These are phyloP conservation scores for Elaphurus davidianus DNA, from an alignment of 2,113 vertebrate species.

Conservation along the genomic window DNA sequence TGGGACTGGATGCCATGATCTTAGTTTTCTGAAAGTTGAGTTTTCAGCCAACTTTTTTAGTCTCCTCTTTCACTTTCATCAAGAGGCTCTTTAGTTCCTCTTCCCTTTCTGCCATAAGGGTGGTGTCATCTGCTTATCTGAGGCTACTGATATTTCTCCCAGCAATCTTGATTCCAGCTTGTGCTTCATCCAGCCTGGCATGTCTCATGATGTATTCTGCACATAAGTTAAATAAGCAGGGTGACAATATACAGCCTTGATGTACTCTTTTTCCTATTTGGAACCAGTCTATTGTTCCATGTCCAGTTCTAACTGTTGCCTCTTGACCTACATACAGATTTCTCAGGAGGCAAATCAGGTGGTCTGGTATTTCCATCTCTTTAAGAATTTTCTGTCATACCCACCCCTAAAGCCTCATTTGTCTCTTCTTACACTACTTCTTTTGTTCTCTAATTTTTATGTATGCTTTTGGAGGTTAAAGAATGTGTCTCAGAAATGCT, in stretches of 20 bases:
- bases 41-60: background rate
- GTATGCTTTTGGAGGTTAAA: background rate
- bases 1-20: background rate
- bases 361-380: background rate
- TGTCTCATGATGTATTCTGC: background rate
- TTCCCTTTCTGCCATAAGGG: background rate
- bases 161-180: background rate
- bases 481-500: background rate
- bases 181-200: background rate
- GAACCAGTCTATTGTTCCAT: background rate
- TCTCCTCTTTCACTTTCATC: background rate
- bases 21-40: background rate
- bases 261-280: background rate
- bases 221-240: background rate
- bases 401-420: background rate
- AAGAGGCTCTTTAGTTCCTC: background rate
- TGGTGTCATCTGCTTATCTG: background rate
- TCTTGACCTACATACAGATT: background rate
- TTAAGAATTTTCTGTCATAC: background rate
- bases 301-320: background rate
- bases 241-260: background rate
- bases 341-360: background rate
- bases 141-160: background rate
- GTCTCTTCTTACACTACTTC: background rate
- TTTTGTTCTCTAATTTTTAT: constrained; percentile 13